Percentiles rank a stretch among this genome's conserved stretches.
Evolutionary conservation across 2,888 invertebrate species (phyloP).

Genomic region (Ennomos erosarius): DNA sequence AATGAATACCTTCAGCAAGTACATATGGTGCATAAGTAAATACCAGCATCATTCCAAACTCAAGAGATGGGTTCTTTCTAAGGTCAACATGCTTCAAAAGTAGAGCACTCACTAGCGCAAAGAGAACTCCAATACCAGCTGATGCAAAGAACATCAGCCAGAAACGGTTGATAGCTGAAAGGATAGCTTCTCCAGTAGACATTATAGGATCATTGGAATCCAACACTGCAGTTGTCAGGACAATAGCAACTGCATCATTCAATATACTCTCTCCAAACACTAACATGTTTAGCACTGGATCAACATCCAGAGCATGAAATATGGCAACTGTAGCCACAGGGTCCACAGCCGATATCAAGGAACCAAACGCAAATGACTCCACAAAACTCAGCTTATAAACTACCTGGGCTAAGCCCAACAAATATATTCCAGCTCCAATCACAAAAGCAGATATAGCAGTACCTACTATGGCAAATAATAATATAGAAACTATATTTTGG

Average conservation of each 20-base stretch:
- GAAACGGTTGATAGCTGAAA: constrained; percentile 95
- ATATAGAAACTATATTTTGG: constrained; percentile 99
- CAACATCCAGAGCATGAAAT: constrained; percentile 98
- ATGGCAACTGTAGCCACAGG: constrained; percentile 99
- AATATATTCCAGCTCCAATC: constrained; percentile 97
- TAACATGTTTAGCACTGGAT: constrained; percentile 99
- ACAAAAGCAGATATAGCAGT: constrained; percentile 98
- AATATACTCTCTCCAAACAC: constrained; percentile 98
- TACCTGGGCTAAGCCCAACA: constrained; percentile 95
- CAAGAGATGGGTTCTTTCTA: constrained; percentile 98
- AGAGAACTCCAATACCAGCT: constrained; percentile 97
- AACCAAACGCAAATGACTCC: constrained; percentile 99
- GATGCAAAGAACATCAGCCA: constrained; percentile 99
- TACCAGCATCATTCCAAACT: constrained; percentile 99
- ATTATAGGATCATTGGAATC: constrained; percentile 86
- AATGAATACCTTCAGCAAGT: constrained; percentile 97
- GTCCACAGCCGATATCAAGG: constrained; percentile 99
- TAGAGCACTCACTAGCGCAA: constrained; percentile 96
- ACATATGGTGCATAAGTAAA: constrained; percentile 99
- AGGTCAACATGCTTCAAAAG: constrained; percentile 98
- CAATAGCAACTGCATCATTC: constrained; percentile 99
- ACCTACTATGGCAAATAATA: constrained; percentile 98
- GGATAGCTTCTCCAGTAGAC: constrained; percentile 93
- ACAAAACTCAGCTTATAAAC: constrained; percentile 97
- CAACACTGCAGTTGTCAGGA: constrained; percentile 95